A percentile compares a stretch with the other conserved stretches of the same genome.
Evolutionary conservation across 2,113 vertebrate genomes (phyloP).

Genomic region (Ornithorhynchus anatinus): DNA sequence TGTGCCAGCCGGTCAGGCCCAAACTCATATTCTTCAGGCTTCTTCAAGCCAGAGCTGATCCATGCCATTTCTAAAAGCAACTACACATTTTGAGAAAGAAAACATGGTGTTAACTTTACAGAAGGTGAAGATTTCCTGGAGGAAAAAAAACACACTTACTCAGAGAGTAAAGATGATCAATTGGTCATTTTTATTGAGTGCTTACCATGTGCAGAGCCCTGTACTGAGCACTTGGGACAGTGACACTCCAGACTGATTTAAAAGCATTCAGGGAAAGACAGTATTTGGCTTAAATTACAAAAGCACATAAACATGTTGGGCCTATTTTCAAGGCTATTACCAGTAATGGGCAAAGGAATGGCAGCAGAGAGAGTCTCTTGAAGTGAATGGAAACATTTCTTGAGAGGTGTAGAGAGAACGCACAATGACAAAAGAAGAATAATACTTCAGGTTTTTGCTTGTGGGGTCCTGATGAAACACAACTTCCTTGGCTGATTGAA

Average conservation of each 20-base stretch:
- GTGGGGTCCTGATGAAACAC: constrained; percentile 46
- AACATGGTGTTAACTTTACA: background rate
- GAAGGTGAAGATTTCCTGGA: background rate
- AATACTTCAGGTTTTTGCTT: background rate
- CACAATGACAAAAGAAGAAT: constrained; percentile 2
- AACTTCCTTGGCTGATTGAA: constrained; percentile 36
- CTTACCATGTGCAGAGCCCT: too few species aligned
- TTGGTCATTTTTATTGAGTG: too few species aligned
- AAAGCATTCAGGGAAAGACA: constrained; percentile 17
- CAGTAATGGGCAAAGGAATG: constrained; percentile 8
- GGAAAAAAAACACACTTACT: background rate
- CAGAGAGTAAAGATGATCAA: background rate
- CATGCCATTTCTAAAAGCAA: too few species aligned
- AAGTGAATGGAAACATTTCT: background rate
- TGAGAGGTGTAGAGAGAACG: constrained; percentile 10
- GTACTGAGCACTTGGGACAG: too few species aligned
- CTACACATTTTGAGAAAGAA: too few species aligned
- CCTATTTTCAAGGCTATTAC: background rate
- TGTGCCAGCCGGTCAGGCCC: too few species aligned
- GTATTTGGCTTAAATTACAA: background rate
- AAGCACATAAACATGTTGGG: background rate
- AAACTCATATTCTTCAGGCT: too few species aligned
- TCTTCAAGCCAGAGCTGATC: too few species aligned
- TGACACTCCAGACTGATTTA: constrained; percentile 1
- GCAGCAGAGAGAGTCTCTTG: constrained; percentile 11